Evolutionary conservation across 2,797 vertebrate species (phyloP), one percentile per base, ranked within the genome.

Genomic region (Pelobates cultripes): DNA sequence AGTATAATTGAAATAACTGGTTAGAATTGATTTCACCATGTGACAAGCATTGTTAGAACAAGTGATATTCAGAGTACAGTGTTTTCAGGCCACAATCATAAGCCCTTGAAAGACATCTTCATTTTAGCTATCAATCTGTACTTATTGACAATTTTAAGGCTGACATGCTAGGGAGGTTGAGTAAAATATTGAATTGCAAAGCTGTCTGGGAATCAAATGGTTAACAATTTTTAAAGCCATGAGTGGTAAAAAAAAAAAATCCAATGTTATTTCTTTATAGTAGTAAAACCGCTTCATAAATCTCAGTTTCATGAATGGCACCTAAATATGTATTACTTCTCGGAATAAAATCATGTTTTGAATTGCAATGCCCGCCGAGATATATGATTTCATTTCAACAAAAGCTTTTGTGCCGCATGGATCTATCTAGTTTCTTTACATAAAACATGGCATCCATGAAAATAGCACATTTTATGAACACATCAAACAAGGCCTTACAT

Each of bases 301-400:
- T 75, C 57, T 75, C 4, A 7, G 60, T 63, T 75, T 43, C 57
- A 44, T 75, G 40, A 43, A 7, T 3, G 12, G 14, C 53, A 43
- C 41, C 42, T 64, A 60, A 75, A 75, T 75, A 64, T 63, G 43
- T 42, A 43, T 63, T 75, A 61, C 7, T 53, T 53, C 68, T 70
- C 15, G n/a, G 41, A 28, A 71, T 64, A 17, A 60, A 43, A 13
- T 44, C 60, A 28, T 17, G 60, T 75, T 75, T 64, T 42, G 40
- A 43, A 64, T 17, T 75, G 73, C 42, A 43, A 43, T 75, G 51
- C 3, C 44, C 10, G 17, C 44, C 10, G 17, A 51, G 70, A 44
- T 70, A 71, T 71, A 64, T 64, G 61, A 14, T 41, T 28, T 64
- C 4, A 64, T 64, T 64, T 64, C 61, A 64, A 6, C n/a, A 40